Evolutionary conservation across 2,797 vertebrate genomes (phyloP), one percentile per base, ranked within the genome.

Genomic region (Huso huso): DNA sequence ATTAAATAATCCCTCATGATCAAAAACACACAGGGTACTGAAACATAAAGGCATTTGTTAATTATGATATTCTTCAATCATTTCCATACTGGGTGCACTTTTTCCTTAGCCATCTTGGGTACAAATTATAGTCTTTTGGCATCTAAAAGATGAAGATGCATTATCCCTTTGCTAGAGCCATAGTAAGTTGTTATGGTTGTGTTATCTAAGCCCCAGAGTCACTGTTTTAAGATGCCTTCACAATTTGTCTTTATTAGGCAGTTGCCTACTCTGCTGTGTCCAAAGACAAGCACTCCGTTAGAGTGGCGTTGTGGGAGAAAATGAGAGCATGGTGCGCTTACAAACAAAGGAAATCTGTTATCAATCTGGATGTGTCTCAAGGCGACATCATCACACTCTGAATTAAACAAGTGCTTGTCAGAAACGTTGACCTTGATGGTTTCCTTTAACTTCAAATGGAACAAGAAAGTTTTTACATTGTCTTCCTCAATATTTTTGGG

Each of bases 311-410:
- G 63, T 62, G 18, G 72, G 67, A 67, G 76, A 68, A 37, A 37
- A 37, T 70, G 75, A 69, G 66, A 71, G 66, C 69, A 4, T 37
- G 23, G 64, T 53, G 48, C 60, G 68, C 67, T 37, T 37, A 37
- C 37, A 37, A 75, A 73, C 49, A 79, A 75, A 74, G 70, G 61
- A 59, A 61, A 76, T 68, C 63, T 76, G 68, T 78, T 50, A 68
- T 68, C 71, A 74, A 67, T 71, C 73, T 61, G 69, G 69, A 69
- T 73, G 72, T 68, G 69, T 73, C 73, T 66, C 67, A 66, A 61
- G 66, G 75, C 71, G 65, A 73, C 72, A 74, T 37, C 37, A 37
- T 65, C 65, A 61, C 63, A 13, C 66, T 66, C 67, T 61, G 65
- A 72, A 72, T 59, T 37, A 37, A 37, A 37, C 37, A 37, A 37